These are phyloP conservation scores for Florisuga fusca DNA, from an alignment of 2,797 vertebrate species.

Conservation along the genomic window DNA sequence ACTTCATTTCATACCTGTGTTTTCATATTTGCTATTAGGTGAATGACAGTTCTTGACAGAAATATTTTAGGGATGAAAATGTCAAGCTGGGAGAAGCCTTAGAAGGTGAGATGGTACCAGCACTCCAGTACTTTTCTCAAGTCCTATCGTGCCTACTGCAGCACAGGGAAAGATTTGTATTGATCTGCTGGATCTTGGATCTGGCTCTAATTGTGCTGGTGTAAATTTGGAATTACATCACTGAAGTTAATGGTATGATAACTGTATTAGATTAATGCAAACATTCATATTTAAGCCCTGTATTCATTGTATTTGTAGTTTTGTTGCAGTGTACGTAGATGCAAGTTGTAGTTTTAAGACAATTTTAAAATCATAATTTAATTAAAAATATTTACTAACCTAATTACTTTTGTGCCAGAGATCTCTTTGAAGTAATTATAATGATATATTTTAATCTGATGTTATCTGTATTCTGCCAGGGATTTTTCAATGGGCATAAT, in stretches of 20 bases:
- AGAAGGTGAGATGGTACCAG: not conserved
- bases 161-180: conserved; percentile 33
- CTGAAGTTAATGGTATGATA: conserved; percentile 47
- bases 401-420: conserved; percentile 65
- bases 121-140: not conserved
- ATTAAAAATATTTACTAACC: conserved; percentile 73
- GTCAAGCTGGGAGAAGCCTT: not conserved
- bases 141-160: not conserved
- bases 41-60: not conserved
- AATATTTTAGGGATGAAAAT: not conserved
- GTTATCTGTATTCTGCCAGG: conserved; percentile 71
- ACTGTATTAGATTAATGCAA: conserved; percentile 54
- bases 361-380: conserved; percentile 64
- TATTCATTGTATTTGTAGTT: conserved; percentile 42
- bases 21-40: not conserved
- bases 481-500: conserved; percentile 71
- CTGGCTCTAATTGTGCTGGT: conserved; percentile 36
- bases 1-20: not conserved
- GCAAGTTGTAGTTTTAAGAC: conserved; percentile 59
- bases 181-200: conserved; percentile 43
- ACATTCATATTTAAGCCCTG: conserved; percentile 22
- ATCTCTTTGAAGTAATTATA: conserved; percentile 68
- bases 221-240: conserved; percentile 61
- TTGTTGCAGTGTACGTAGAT: not conserved
- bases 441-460: conserved; percentile 71